These are phyloP conservation scores for Achatina immaculata DNA, from an alignment of 1,140 invertebrate species.

Conservation along the genomic window DNA sequence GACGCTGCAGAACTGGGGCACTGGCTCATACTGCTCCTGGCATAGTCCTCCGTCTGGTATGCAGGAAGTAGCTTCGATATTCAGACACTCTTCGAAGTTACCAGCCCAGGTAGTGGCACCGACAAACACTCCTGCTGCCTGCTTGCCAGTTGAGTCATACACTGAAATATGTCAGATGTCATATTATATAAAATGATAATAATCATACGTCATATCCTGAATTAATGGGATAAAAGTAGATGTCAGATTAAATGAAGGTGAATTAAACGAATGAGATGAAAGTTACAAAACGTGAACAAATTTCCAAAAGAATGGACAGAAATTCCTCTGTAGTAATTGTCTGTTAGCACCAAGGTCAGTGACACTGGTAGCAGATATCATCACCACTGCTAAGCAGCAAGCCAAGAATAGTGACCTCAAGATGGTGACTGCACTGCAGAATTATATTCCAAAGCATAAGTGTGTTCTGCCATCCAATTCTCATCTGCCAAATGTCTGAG, in stretches of 20 bases:
- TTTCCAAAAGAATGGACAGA: neutral
- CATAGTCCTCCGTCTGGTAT: neutral
- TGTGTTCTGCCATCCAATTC: too few relatives aligned
- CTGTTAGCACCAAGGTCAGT: neutral
- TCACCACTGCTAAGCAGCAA: too few relatives aligned
- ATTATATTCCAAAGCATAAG: too few relatives aligned
- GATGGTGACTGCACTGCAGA: too few relatives aligned
- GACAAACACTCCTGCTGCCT: slow-evolving; percentile 30
- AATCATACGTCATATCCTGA: neutral
- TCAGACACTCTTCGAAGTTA: slow-evolving; percentile 38
- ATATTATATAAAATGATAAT: neutral
- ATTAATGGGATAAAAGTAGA: neutral
- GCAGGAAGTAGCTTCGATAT: neutral
- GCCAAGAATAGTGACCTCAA: too few relatives aligned
- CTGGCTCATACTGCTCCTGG: neutral
- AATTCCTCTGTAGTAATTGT: neutral
- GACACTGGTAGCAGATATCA: too few relatives aligned
- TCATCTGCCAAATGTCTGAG: too few relatives aligned
- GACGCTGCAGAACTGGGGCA: slow-evolving; percentile 30
- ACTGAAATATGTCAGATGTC: slow-evolving; percentile 20
- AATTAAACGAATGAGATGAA: neutral
- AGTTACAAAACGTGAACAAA: neutral
- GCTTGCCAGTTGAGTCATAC: slow-evolving; percentile 42
- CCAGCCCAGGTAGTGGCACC: slow-evolving; percentile 39
- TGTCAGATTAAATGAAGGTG: neutral